phyloP scores from a whole-genome alignment of 2,797 vertebrate genomes.

The Dipus sagitta region DNA sequence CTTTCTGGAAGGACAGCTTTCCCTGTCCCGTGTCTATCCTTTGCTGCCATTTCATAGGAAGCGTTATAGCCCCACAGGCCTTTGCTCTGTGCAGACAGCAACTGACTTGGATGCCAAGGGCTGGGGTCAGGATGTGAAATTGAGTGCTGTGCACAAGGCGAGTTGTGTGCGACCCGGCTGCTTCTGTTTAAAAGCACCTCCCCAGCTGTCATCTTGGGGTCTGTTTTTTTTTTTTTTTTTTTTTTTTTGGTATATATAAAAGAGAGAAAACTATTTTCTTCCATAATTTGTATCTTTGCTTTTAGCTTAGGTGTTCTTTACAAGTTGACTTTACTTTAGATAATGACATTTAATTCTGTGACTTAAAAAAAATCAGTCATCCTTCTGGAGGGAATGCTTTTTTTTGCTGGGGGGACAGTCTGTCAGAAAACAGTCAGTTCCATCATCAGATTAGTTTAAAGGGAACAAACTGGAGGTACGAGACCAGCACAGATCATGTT shows the following conservation, averaged over 20 bases:
- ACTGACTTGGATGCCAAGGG: not conserved
- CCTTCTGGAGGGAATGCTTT: not conserved
- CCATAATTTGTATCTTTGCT: not conserved
- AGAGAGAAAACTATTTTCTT: not conserved
- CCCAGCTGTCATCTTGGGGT: not conserved
- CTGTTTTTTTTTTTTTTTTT: too few relatives aligned
- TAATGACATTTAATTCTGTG: not conserved
- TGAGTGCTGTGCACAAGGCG: rapidly evolving
- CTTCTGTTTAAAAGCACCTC: not conserved
- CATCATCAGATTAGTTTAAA: not conserved
- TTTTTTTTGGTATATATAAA: not conserved
- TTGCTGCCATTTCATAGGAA: not conserved
- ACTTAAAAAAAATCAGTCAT: constrained; percentile 18
- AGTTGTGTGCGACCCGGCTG: not conserved
- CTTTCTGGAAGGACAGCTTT: not conserved
- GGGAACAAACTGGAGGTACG: not conserved
- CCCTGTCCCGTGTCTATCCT: rapidly evolving
- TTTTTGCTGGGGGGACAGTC: not conserved
- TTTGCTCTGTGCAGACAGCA: not conserved
- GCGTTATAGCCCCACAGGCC: too few relatives aligned
- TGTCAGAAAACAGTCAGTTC: not conserved
- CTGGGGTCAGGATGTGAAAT: not conserved
- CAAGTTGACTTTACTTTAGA: not conserved
- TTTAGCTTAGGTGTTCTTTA: constrained; percentile 8
- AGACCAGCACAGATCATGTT: not conserved